A percentile compares a stretch with the other conserved stretches of the same genome.
Evolutionary conservation across 2,797 vertebrate species (phyloP).

Genomic region (Okamejei kenojei): DNA sequence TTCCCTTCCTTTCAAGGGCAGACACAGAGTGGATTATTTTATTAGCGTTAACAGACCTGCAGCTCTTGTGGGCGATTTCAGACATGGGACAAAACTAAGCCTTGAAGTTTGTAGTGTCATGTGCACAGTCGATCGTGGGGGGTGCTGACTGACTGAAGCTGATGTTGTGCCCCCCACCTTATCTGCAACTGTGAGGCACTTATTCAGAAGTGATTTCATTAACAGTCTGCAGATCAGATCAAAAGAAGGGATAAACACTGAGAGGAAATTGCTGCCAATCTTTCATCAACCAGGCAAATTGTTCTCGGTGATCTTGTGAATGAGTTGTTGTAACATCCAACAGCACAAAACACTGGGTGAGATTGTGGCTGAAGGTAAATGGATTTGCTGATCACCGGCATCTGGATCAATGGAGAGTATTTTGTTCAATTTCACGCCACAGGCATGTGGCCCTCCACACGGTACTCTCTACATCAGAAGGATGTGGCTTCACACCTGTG

Average conservation of each 20-base stretch:
- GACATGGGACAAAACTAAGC: not conserved
- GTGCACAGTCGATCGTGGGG: not conserved
- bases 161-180: not conserved
- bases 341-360: too few relatives aligned
- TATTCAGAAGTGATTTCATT: not conserved
- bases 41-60: not conserved
- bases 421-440: not conserved
- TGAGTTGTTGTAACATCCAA: not conserved
- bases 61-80: not conserved
- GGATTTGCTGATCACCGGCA: not conserved
- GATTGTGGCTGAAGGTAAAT: not conserved
- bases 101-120: not conserved
- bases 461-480: too few relatives aligned
- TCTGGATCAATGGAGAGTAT: not conserved
- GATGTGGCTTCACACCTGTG: too few relatives aligned
- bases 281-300: not conserved
- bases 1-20: not conserved
- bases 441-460: too few relatives aligned
- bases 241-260: not conserved
- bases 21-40: not conserved
- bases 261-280: not conserved
- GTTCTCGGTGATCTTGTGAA: not conserved
- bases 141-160: not conserved
- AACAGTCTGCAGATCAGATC: conserved; percentile 20
- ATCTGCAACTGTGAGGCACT: not conserved